phyloP scores from a whole-genome alignment of 2,113 vertebrate species.

The Falcunculus frontatus region DNA sequence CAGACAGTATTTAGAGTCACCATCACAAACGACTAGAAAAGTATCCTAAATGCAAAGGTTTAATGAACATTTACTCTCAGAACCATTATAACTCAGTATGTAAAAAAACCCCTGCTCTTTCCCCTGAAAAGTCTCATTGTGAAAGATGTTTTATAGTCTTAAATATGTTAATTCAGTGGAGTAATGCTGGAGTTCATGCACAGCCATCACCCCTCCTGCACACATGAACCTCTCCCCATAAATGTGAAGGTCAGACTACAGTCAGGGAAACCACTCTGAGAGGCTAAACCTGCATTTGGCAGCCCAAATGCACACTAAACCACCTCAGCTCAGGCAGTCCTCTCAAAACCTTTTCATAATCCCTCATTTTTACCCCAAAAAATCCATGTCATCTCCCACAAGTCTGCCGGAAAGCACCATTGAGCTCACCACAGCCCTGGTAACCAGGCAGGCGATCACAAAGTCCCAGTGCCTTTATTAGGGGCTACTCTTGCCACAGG shows the following conservation, averaged over 20 bases:
- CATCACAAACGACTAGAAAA: neutral
- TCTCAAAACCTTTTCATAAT: neutral
- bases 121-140: neutral
- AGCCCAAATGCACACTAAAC: neutral
- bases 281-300: neutral
- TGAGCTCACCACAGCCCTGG: neutral
- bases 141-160: neutral
- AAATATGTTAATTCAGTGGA: neutral
- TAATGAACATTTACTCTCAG: neutral
- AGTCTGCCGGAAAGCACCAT: neutral
- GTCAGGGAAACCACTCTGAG: neutral
- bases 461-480: neutral
- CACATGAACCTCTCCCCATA: neutral
- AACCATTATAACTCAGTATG: neutral
- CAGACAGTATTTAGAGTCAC: neutral
- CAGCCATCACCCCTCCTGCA: neutral
- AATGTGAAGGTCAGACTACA: neutral
- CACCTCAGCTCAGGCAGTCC: neutral
- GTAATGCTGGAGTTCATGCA: neutral
- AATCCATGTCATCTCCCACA: fast-evolving
- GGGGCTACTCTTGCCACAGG: neutral
- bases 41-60: neutral
- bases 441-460: neutral
- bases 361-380: neutral
- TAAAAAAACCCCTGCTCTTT: neutral